A percentile compares a stretch with the other conserved stretches of the same genome.
These are phyloP conservation scores for Malurus melanocephalus DNA, from an alignment of 2,113 vertebrate genomes.

Conservation along the genomic window DNA sequence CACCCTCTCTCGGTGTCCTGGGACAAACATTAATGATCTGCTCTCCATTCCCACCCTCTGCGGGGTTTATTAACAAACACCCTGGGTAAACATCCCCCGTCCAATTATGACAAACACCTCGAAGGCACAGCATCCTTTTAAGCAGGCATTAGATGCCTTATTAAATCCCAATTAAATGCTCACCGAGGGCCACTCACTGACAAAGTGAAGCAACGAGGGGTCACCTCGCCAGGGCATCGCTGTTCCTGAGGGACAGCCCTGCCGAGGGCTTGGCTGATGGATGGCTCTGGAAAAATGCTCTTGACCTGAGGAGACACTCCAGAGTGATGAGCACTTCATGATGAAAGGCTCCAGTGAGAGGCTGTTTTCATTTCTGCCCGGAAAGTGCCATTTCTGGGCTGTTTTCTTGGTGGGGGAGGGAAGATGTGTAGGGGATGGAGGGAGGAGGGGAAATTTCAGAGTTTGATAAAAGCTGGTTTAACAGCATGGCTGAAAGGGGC, in stretches of 20 bases:
- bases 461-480: neutral
- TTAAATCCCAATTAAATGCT: neutral
- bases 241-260: neutral
- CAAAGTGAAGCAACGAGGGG: neutral
- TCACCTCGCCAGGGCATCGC: neutral
- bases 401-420: neutral
- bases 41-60: slow-evolving; percentile 19
- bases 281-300: neutral
- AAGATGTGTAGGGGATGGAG: neutral
- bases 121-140: slow-evolving; percentile 16
- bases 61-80: slow-evolving; percentile 40
- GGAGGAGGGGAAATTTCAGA: neutral
- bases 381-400: neutral
- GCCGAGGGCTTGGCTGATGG: neutral
- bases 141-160: neutral
- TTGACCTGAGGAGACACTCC: slow-evolving; percentile 31
- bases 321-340: neutral
- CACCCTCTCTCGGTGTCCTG: neutral
- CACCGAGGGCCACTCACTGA: neutral
- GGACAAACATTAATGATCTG: neutral
- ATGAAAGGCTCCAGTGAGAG: slow-evolving; percentile 23
- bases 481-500: accelerated
- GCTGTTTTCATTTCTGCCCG: slow-evolving; percentile 17
- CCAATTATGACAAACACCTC: slow-evolving; percentile 40
- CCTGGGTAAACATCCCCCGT: slow-evolving; percentile 10